These are phyloP conservation scores for Vireo altiloquus DNA, from an alignment of 2,113 vertebrate species.

Conservation along the genomic window DNA sequence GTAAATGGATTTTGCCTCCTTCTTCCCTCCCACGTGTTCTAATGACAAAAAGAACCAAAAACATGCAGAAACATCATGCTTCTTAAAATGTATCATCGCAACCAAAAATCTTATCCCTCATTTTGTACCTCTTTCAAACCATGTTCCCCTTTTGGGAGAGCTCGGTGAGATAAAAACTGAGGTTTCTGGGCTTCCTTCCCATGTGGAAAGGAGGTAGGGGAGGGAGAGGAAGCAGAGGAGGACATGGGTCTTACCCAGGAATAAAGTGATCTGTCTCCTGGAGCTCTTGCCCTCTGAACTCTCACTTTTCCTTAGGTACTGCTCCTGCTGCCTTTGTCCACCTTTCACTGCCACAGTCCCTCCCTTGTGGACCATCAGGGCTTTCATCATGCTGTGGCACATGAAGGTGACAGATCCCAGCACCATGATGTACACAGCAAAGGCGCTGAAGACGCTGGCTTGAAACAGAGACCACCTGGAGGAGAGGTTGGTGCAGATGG, in stretches of 20 bases:
- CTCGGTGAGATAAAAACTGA: not conserved
- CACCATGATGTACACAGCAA: conserved; percentile 84
- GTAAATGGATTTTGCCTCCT: not conserved
- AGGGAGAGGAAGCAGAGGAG: not conserved
- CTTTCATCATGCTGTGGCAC: conserved; percentile 88
- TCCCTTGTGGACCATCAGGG: conserved; percentile 66
- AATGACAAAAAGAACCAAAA: not conserved
- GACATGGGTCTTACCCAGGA: conserved; percentile 74
- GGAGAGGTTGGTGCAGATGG: conserved; percentile 89
- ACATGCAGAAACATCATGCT: not conserved
- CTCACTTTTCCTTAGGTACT: conserved; percentile 67
- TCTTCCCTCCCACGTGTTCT: not conserved
- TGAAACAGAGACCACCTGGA: conserved; percentile 84
- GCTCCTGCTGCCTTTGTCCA: not conserved
- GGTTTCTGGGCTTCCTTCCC: not conserved
- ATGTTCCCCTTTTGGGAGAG: not conserved
- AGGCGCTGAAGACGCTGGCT: conserved; percentile 83
- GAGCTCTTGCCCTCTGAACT: conserved; percentile 73
- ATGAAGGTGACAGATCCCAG: conserved; percentile 83
- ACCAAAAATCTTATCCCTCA: not conserved
- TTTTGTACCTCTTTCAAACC: not conserved
- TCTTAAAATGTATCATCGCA: not conserved
- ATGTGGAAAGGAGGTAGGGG: not conserved
- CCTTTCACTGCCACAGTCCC: not conserved
- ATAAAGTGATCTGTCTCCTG: conserved; percentile 87